Base-by-base conservation (phyloP, 2,888 invertebrate genomes). In the Conus canariensis region DNA sequence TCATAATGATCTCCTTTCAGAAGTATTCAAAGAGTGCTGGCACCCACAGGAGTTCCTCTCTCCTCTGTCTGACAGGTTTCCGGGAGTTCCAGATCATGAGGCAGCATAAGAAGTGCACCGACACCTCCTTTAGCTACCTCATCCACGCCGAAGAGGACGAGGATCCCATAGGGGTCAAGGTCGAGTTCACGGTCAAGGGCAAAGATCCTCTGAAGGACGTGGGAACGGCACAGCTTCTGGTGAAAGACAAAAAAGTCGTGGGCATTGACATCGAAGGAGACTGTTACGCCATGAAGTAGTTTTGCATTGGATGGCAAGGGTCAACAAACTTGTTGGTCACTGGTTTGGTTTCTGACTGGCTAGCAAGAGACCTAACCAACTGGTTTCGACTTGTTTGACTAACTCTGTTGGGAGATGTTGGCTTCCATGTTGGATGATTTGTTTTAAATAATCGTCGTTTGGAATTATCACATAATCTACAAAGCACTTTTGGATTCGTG, bases 11-110 rank as follows among this genome's bases (percentile, higher is more conserved):
- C 45, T 45, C 45, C 45, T 45, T 30, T 45, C 45, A 45, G 45
- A 45, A 45, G 45, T 45, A 1, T 4, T 45, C 45, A 2, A 45
- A 45, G 45, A 45, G 45, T 45, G 45, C 45, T 45, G 45, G 45
- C 45, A 45, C 45, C 45, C 45, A 45, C 45, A 45, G 45, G 45
- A 45, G 45, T 45, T 45, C 45, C 22, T 67, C 0, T 67, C 64
- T 64, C 19, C 16, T 22, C 64, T 64, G 64, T 64, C 19, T 92
- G n/a, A n/a, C 59, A 22, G 87, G 89, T 22, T 92, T 89, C 88
- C 90, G 91, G 86, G 30, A 90, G 56, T 64, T 90, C 80, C 30
- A 85, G 19, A 85, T 74, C 7, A 89, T 89, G 19, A 45, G 22
- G 19, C 67, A 67, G 67, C 67, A 67, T 22, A 10, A 22, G 67